Percentiles rank a stretch among this genome's conserved stretches.
Conservation (phyloP, 2,888 invertebrate genomes). For the Cerastoderma edule region DNA sequence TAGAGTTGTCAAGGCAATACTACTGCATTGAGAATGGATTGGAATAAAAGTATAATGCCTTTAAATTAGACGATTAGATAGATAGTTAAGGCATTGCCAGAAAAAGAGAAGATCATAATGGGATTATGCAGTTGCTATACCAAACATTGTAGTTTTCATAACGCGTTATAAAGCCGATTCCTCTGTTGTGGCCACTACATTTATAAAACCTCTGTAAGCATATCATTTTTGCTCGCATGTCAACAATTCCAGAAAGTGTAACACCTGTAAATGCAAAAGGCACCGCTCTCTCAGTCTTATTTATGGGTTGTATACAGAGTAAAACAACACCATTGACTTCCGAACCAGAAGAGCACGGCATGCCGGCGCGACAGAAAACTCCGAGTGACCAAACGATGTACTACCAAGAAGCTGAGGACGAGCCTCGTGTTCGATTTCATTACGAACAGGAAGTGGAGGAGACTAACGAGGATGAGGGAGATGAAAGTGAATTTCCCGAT, state of each 20-base stretch:
- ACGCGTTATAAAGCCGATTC: too few species aligned
- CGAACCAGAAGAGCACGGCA: neutral
- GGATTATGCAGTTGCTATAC: too few species aligned
- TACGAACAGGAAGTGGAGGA: neutral
- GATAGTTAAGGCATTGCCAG: too few species aligned
- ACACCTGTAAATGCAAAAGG: neutral
- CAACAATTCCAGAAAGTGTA: neutral
- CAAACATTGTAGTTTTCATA: too few species aligned
- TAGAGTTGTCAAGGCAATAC: too few species aligned
- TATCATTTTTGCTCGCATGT: too few species aligned
- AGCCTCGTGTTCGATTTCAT: slow-evolving; percentile 9
- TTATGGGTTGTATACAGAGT: slow-evolving; percentile 16
- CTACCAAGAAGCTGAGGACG: slow-evolving; percentile 9
- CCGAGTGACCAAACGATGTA: neutral
- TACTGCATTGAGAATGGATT: too few species aligned
- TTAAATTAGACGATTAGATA: too few species aligned
- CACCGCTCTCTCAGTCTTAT: neutral
- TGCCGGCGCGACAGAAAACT: neutral
- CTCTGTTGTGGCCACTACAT: too few species aligned
- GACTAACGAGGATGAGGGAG: slow-evolving; percentile 15
- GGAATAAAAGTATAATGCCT: too few species aligned
- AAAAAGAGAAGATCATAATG: too few species aligned
- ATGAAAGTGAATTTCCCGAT: slow-evolving; percentile 14
- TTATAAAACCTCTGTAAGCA: too few species aligned
- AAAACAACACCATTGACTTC: neutral